Conservation (phyloP, 2,888 invertebrate genomes). For the Brachyopa scutellaris region DNA sequence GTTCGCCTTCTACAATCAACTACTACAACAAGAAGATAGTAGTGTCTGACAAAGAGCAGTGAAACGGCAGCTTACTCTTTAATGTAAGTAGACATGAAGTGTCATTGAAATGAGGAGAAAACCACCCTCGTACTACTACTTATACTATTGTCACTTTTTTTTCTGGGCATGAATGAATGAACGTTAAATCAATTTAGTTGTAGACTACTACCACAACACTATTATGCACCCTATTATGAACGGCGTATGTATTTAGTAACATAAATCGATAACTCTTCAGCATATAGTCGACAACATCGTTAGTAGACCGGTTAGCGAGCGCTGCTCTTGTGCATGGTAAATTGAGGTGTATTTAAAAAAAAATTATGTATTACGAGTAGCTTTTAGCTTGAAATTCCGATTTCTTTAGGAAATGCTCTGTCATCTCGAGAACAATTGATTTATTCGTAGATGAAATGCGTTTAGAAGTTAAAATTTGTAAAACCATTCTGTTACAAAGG, state of each 20-base stretch:
- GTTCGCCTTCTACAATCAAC: constrained; percentile 31
- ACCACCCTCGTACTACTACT: neutral
- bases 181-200: constrained; percentile 53
- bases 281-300: constrained; percentile 45
- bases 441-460: constrained; percentile 2
- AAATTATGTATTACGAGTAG: too few species aligned
- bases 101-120: constrained; percentile 33
- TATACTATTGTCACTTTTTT: neutral
- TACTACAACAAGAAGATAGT: constrained; percentile 27
- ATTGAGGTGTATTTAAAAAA: too few species aligned
- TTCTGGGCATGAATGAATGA: constrained; percentile 44
- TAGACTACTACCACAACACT: constrained; percentile 26
- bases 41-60: constrained; percentile 42
- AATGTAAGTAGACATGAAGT: constrained; percentile 41
- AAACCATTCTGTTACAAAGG: too few species aligned
- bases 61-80: constrained; percentile 30
- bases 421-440: constrained; percentile 13
- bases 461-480: neutral
- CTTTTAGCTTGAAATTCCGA: too few species aligned
- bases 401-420: neutral
- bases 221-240: neutral
- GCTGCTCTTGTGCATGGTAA: constrained; percentile 48
- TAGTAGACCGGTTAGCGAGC: constrained; percentile 51
- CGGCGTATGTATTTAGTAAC: constrained; percentile 8
- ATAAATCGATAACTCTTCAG: constrained; percentile 39